These are phyloP conservation scores for Entosphenus tridentatus DNA, from an alignment of 2,113 vertebrate genomes.

Conservation along the genomic window DNA sequence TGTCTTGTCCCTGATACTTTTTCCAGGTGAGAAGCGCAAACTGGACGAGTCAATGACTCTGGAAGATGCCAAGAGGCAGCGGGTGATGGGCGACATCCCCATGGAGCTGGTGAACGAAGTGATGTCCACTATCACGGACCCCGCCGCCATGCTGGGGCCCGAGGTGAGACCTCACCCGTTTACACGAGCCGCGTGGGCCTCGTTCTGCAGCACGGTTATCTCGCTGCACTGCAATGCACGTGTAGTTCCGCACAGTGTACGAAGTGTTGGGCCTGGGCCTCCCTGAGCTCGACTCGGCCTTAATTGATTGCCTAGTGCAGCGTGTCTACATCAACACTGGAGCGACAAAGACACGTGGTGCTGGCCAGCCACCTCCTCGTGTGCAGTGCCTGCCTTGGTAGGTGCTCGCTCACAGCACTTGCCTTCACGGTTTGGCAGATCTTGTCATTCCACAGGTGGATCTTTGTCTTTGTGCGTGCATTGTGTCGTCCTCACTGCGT, in stretches of 20 bases:
- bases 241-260: constrained; percentile 78
- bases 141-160: constrained; percentile 82
- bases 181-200: constrained; percentile 78
- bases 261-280: constrained; percentile 83
- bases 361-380: too few relatives aligned
- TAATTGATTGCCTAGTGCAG: too few relatives aligned
- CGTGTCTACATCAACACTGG: too few relatives aligned
- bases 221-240: constrained; percentile 19
- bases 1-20: not conserved
- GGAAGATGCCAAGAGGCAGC: constrained; percentile 84
- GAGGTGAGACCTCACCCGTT: constrained; percentile 27
- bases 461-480: constrained; percentile 83
- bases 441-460: constrained; percentile 64
- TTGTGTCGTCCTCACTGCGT: constrained; percentile 85
- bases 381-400: too few relatives aligned
- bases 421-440: constrained; percentile 48
- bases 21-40: constrained; percentile 73
- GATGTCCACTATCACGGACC: constrained; percentile 95
- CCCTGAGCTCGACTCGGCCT: constrained; percentile 18
- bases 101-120: constrained; percentile 98
- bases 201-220: constrained; percentile 20
- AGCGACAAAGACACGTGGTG: too few relatives aligned
- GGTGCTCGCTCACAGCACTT: too few relatives aligned
- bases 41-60: constrained; percentile 65
- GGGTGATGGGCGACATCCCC: constrained; percentile 91